Percentiles rank a stretch among this genome's conserved stretches.
These are phyloP conservation scores for Merodon equestris DNA, from an alignment of 2,888 invertebrate genomes.

Conservation along the genomic window DNA sequence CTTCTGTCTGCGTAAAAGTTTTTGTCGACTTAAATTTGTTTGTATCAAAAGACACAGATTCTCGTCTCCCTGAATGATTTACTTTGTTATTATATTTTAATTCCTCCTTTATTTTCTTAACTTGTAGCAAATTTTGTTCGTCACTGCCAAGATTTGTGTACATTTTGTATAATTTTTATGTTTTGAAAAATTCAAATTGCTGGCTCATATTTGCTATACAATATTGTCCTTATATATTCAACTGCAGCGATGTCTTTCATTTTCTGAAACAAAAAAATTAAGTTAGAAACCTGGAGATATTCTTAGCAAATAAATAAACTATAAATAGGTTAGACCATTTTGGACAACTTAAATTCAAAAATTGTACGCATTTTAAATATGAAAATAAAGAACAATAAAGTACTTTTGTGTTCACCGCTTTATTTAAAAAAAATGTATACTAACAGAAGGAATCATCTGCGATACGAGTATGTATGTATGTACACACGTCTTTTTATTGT, in stretches of 20 bases:
- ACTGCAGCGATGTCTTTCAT: constrained; percentile 7
- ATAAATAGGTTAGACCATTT: constrained; percentile 33
- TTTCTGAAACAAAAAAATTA: constrained; percentile 15
- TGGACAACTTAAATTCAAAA: too few relatives aligned
- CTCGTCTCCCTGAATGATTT: background rate
- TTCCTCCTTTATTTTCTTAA: background rate
- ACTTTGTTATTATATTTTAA: background rate
- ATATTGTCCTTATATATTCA: constrained; percentile 3
- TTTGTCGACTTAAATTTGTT: constrained; percentile 19
- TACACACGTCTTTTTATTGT: too few relatives aligned
- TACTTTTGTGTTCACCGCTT: too few relatives aligned
- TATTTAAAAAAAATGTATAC: too few relatives aligned
- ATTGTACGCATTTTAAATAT: too few relatives aligned
- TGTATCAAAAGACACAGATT: constrained; percentile 27
- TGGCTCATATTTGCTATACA: background rate
- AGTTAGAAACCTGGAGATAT: constrained; percentile 12
- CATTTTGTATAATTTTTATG: constrained; percentile 14
- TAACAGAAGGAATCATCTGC: too few relatives aligned
- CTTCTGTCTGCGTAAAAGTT: constrained; percentile 29
- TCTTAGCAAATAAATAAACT: constrained; percentile 21
- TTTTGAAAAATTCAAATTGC: background rate
- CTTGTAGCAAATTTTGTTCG: constrained; percentile 3
- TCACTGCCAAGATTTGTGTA: constrained; percentile 6
- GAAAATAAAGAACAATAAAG: too few relatives aligned
- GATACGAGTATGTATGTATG: too few relatives aligned